Base-by-base conservation (phyloP, 2,797 vertebrate species). In the Denticeps clupeoides region DNA sequence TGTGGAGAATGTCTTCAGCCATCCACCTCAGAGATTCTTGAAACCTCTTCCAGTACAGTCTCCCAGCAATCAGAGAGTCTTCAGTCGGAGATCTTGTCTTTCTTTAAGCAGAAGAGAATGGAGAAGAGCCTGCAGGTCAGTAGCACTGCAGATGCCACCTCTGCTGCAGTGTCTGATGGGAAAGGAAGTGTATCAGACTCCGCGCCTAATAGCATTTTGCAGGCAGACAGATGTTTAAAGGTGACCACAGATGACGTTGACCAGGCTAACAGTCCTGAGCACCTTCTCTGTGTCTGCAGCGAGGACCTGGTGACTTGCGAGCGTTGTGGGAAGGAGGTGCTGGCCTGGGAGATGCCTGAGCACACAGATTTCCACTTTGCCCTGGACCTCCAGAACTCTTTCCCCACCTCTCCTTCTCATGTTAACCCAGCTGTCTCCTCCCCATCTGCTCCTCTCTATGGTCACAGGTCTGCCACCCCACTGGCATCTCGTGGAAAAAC, bases 341-440 rank as follows among this genome's bases (percentile, higher is more conserved):
- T 68, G 19, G 81, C 80, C 9, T 98, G 94, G 93, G 89, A 98
- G 16, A 83, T 93, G 79, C 86, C 89, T 0, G 95, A 99, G 70
- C 95, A 99, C 45, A 73, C 41, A 2, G 95, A 99, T 65, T 97
- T 89, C 45, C 95, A 99, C 65, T 94, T 92, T 59, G 95, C 95
- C 27, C 42, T 89, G 53, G 90, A 97, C 40, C 77, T 99, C 44
- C 93, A 98, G 57, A 84, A 78, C 11, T 91, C 92, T 0, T 79
- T 97, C 55, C 65, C 71, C 10, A 75, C 68, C 12, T 8, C 50
- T 1, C 44, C 70, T 6, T 22, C 51, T n/a, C 37, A 10, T 37
- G 33, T 37, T 16, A 19, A 37, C 9, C 7, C 16, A 37, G 33
- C 15, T 9, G 37, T 37, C 4, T 7, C 10, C 8, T 37, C 55